A percentile compares a stretch with the other conserved stretches of the same genome.
These are phyloP conservation scores for Ctena decussata DNA, from an alignment of 2,888 invertebrate genomes.

Conservation along the genomic window DNA sequence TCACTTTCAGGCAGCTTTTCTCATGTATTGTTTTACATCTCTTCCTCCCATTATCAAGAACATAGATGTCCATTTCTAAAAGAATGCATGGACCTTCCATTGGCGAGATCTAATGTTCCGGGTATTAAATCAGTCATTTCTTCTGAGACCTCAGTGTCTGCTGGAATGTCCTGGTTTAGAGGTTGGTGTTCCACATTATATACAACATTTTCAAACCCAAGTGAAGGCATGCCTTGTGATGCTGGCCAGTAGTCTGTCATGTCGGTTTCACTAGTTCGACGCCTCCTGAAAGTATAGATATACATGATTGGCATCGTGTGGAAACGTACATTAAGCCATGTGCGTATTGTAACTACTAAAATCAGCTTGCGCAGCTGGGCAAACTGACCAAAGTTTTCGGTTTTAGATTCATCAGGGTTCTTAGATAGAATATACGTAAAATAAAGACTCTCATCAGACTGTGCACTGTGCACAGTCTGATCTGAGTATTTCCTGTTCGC, in stretches of 20 bases:
- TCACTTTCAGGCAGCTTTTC: too few relatives aligned
- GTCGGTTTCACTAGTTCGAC: neutral
- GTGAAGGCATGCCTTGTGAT: conserved; percentile 10
- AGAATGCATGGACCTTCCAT: neutral
- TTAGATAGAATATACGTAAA: too few relatives aligned
- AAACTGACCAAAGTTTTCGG: too few relatives aligned
- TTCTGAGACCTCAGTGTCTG: neutral
- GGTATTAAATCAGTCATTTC: neutral
- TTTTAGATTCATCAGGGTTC: too few relatives aligned
- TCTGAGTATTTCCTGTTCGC: too few relatives aligned
- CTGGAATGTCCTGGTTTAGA: neutral
- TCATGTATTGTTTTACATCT: too few relatives aligned
- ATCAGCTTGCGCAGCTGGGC: too few relatives aligned
- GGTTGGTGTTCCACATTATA: conserved; percentile 33
- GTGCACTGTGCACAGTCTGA: too few relatives aligned
- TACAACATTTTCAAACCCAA: conserved; percentile 44
- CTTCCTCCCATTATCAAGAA: neutral
- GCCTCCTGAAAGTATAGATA: neutral
- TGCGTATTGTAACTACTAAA: too few relatives aligned
- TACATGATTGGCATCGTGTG: too few relatives aligned
- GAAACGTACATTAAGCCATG: too few relatives aligned
- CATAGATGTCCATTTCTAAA: neutral
- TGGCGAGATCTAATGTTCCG: neutral
- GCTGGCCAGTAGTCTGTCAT: conserved; percentile 36
- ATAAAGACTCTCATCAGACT: too few relatives aligned